Conservation (phyloP, 2,797 vertebrate genomes). For the Parotocinclus haroldoi region DNA sequence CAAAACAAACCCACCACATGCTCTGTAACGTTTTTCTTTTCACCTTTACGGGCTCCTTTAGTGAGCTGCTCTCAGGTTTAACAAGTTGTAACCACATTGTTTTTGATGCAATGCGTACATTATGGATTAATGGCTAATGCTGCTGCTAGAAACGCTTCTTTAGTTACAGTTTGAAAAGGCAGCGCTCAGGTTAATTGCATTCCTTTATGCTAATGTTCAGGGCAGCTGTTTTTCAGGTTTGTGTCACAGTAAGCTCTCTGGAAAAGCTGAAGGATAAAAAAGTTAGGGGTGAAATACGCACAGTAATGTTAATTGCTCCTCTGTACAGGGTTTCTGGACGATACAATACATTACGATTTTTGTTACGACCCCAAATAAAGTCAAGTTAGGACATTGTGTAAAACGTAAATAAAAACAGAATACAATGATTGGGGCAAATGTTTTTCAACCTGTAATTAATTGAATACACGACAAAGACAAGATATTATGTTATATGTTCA, state of each 20-base stretch:
- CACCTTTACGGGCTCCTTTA: slow-evolving; percentile 18
- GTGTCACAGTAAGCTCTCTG: slow-evolving; percentile 32
- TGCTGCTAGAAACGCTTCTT: slow-evolving; percentile 1
- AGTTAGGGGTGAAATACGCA: too few relatives aligned
- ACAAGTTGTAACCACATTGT: slow-evolving; percentile 27
- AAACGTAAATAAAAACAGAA: too few relatives aligned
- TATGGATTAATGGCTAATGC: slow-evolving; percentile 6
- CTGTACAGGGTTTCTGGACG: too few relatives aligned
- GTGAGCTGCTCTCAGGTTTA: slow-evolving; percentile 11
- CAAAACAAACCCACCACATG: slow-evolving; percentile 42
- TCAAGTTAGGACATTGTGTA: too few relatives aligned
- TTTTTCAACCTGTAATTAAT: too few relatives aligned
- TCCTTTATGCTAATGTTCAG: slow-evolving; percentile 34
- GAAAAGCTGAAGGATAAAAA: too few relatives aligned
- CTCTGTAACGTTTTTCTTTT: neutral
- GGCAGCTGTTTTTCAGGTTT: slow-evolving; percentile 40
- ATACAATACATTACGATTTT: too few relatives aligned
- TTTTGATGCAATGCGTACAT: slow-evolving; percentile 8
- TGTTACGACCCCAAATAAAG: too few relatives aligned
- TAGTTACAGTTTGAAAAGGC: slow-evolving; percentile 30
- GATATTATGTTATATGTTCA: too few relatives aligned
- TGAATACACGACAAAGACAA: too few relatives aligned
- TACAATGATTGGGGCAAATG: too few relatives aligned
- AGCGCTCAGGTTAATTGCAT: slow-evolving; percentile 19
- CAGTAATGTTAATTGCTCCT: too few relatives aligned